Evolutionary conservation across 1,140 invertebrate genomes (phyloP), one percentile per base, ranked within the genome.

Genomic region (Caenorhabditis elegans): DNA sequence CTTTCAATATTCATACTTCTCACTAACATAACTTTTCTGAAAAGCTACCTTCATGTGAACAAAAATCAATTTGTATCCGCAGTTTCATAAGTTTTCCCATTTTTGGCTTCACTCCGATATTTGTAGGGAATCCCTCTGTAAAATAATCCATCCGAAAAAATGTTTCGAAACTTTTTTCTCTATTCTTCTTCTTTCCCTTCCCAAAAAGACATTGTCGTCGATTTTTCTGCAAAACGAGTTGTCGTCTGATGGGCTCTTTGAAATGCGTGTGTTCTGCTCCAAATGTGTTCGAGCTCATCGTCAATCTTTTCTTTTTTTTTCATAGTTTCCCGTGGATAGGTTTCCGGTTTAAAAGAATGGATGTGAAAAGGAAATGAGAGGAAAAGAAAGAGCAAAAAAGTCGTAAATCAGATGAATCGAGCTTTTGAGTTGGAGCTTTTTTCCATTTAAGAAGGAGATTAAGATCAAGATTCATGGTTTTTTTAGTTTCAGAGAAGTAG

Each of bases 131-230:
- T n/a, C n/a, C n/a, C n/a, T n/a, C n/a, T n/a, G n/a, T n/a, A n/a
- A n/a, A n/a, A n/a, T 70, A 70, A 70, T 70, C 60, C 60, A 22
- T 70, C 34, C 19, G 60, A 70, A 70, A n/a, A 39, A 70, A 70
- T 24, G 60, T 39, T 70, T 70, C 60, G 60, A 70, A 70, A 39
- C 60, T 70, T 70, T 70, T 26, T 60, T 48, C 15, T 48, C 46
- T 17, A 26, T 31, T 17, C 49, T 51, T 10, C 22, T 51, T 70
- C 60, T 70, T 13, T 70, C 13, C 22, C 26, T 31, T 22, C 10
- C 60, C 28, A 70, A 70, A 70, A 70, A 39, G n/a, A 15, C n/a
- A 24, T 39, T 36, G 24, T 26, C 28, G 55, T n/a, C 31, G 17
- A n/a, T 31, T 70, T 26, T 70, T 39, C 19, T 70, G 60, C 60